Evolutionary conservation across 2,797 vertebrate genomes (phyloP).

Genomic region (Microctenopoma steveboyesi): DNA sequence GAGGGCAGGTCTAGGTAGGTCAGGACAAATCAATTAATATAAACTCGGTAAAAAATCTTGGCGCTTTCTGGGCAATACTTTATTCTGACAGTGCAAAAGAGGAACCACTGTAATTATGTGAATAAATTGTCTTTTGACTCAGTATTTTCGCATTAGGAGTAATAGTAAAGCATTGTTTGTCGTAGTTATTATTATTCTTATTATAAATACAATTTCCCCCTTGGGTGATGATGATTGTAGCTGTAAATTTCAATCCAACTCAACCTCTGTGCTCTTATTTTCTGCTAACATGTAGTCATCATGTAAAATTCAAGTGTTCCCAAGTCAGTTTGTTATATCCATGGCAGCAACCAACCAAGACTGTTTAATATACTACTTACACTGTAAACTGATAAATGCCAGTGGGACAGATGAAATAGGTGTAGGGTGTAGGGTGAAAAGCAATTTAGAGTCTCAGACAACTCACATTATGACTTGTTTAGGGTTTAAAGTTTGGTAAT

Average conservation of each 20-base stretch:
- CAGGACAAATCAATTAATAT: conserved; percentile 82
- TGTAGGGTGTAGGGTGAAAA: conserved; percentile 34
- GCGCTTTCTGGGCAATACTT: conserved; percentile 62
- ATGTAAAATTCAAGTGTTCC: conserved; percentile 51
- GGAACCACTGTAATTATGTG: conserved; percentile 62
- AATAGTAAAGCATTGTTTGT: conserved; percentile 63
- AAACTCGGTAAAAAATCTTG: conserved; percentile 74
- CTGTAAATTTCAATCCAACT: conserved; percentile 46
- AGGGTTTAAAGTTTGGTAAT: conserved; percentile 33
- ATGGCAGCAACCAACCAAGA: conserved; percentile 53
- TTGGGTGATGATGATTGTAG: conserved; percentile 66
- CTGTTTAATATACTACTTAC: conserved; percentile 50
- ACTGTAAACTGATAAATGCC: conserved; percentile 46
- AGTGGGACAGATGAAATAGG: conserved; percentile 59
- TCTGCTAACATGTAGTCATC: conserved; percentile 57
- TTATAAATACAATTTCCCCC: conserved; percentile 57
- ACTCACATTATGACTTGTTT: conserved; percentile 32
- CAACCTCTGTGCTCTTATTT: conserved; percentile 44
- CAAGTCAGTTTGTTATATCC: conserved; percentile 59
- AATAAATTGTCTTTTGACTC: conserved; percentile 68
- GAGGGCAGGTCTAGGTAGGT: conserved; percentile 69
- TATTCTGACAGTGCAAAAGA: conserved; percentile 62
- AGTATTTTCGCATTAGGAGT: conserved; percentile 51
- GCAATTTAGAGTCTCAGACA: conserved; percentile 46
- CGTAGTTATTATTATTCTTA: conserved; percentile 52